Base-by-base conservation (phyloP, 2,113 vertebrate species). In the Etia nguti region DNA sequence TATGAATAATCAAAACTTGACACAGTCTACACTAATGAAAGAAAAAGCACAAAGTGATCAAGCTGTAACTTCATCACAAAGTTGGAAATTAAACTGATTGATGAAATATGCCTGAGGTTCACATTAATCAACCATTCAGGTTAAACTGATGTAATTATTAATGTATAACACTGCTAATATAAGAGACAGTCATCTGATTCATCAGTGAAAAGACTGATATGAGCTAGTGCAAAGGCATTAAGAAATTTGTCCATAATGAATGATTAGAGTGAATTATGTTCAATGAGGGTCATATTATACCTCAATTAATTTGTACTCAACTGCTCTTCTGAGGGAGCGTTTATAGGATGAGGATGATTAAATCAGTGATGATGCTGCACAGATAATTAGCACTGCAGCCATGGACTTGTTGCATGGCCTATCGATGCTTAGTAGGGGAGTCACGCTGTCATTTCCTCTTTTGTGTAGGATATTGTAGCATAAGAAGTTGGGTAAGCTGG, bases 231-330 rank as follows among this genome's bases (percentile, higher is more conserved):
- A 62, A 15, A 41, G 59, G 55, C 65, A 59, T 12, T n/a, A 48
- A 20, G 9, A 68, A 34, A 8, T 80, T 29, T 57, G 24, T 60
- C 68, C 29, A 36, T 85, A 89, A 87, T 86, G 77, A 87, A 34
- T 56, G 82, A 91, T 86, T 85, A 83, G 79, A 38, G 46, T 85
- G 80, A 82, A 59, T 50, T 48, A 88, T 86, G 79, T 59, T 89
- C 83, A 80, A 52, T 60, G 60, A 81, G 83, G 68, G 68, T 55
- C 41, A 31, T 57, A 22, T 88, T 82, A 81, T 48, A 52, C 34
- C 54, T n/a, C 73, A 48, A 79, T 90, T 90, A 87, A 83, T 90
- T 82, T 87, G 36, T 46, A 36, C 88, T 89, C 60, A 80, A 50
- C 77, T 68, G 80, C 88, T 89, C 86, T 68, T 41, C 83, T 52